Base-by-base conservation (phyloP, 2,797 vertebrate genomes). In the Macrochelys suwanniensis region DNA sequence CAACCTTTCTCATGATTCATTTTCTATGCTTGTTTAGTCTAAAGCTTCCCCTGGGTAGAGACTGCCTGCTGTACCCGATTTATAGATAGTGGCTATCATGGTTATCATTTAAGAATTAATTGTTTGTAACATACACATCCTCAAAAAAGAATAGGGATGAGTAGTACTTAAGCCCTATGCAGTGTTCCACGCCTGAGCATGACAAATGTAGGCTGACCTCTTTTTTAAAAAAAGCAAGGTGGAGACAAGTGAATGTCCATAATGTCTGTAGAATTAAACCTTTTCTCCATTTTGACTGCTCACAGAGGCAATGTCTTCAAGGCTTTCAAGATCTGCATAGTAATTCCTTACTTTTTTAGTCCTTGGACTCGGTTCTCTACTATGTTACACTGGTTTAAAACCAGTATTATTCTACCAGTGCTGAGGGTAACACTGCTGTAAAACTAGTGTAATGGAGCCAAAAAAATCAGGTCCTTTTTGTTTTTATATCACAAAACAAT, bases 101-200 rank as follows among this genome's bases (percentile, higher is more conserved):
- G 85, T 88, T 96, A 61, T 88, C 1, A 88, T 92, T 88, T 85
- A 88, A 91, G 59, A 93, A 94, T 94, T 95, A 91, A 93, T 90
- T 93, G 79, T 92, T 96, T 89, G 85, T 95, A 93, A 89, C 74
- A 89, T 42, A 76, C 3, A 89, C 68, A 77, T 86, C 94, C 82
- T 50, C 45, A n/a, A 42, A 61, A 89, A 92, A 95, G 89, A 95
- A 93, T 79, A 80, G 53, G 6, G 77, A 51, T 85, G 37, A 0
- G 0, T 65, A 76, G 53, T 68, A 88, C 49, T 84, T 78, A 28
- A 61, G 37, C 59, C 28, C 65, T 80, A 33, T 86, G 82, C 23
- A 74, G 84, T 11, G 21, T 83, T 90, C 85, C 82, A 53, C 86
- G 74, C 45, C 37, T 11, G 31, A 53, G 59, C 80, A 80, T 89